Conservation (phyloP, 2,113 vertebrate species). For the Argyrosomus japonicus region DNA sequence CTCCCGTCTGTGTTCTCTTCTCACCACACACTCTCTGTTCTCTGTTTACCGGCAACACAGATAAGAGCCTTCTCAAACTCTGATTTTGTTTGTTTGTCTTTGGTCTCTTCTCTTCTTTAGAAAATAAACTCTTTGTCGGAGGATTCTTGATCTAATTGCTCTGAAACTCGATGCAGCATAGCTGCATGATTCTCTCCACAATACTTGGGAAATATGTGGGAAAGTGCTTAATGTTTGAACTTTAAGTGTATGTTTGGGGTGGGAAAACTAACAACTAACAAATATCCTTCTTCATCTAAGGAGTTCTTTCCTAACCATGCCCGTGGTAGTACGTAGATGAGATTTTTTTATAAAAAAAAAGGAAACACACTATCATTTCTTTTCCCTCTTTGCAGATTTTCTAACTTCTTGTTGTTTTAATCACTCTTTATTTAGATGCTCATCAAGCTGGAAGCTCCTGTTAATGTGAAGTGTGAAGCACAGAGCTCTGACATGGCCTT, state of each 20-base stretch:
- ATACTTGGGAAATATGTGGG: not conserved
- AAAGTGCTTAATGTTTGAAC: constrained; percentile 17
- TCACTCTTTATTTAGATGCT: not conserved
- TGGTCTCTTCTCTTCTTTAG: constrained; percentile 34
- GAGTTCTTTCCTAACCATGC: not conserved
- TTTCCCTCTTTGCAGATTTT: not conserved
- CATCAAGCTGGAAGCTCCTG: not conserved
- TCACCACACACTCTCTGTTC: constrained; percentile 17
- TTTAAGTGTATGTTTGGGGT: not conserved
- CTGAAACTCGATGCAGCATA: constrained; percentile 21
- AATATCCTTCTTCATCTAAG: no score
- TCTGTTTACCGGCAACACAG: constrained; percentile 58
- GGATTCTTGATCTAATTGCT: constrained; percentile 31
- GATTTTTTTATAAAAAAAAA: not conserved
- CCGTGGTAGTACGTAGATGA: not conserved
- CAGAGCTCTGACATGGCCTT: constrained; percentile 42
- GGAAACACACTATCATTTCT: not conserved
- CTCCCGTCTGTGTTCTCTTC: not conserved
- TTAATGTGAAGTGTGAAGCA: not conserved
- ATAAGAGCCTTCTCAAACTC: constrained; percentile 34
- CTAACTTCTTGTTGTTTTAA: not conserved
- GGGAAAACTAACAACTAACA: not conserved
- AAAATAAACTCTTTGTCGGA: constrained; percentile 38
- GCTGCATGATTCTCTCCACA: not conserved
- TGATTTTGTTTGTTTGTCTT: constrained; percentile 40